Conservation (phyloP, 2,888 invertebrate genomes). For the Gryllus longicercus region DNA sequence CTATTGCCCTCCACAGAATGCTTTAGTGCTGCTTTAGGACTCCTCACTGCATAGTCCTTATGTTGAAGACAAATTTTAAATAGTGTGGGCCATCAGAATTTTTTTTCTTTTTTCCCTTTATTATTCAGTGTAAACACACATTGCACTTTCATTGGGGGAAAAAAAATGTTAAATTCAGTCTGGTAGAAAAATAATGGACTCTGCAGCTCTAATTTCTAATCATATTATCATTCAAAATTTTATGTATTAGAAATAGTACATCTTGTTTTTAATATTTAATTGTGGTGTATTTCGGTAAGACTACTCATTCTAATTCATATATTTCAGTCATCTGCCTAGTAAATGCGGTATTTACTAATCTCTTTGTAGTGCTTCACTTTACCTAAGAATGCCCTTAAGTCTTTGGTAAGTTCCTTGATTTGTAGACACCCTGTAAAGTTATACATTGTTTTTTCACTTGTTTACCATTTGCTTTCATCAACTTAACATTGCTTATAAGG, state of each 20-base stretch:
- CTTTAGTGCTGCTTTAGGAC: too few relatives aligned
- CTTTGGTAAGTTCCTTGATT: neutral
- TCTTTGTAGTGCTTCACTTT: neutral
- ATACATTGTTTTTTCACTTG: neutral
- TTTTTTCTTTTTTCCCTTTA: too few relatives aligned
- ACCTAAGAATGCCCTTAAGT: constrained; percentile 1
- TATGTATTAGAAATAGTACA: neutral
- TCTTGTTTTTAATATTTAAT: neutral
- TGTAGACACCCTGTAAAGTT: constrained; percentile 7
- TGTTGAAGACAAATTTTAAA: too few relatives aligned
- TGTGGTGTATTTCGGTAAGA: neutral
- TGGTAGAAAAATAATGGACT: neutral
- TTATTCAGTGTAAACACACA: too few relatives aligned
- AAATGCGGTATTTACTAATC: constrained; percentile 1
- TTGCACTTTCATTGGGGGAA: too few relatives aligned
- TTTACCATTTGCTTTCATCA: neutral
- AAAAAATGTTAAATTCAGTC: too few relatives aligned
- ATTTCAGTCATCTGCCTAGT: neutral
- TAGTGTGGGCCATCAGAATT: too few relatives aligned
- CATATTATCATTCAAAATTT: neutral
- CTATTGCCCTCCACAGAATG: too few relatives aligned
- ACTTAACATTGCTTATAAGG: neutral
- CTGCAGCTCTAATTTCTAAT: neutral
- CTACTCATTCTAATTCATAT: neutral
- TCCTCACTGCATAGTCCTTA: too few relatives aligned